phyloP scores from a whole-genome alignment of 1,140 invertebrate genomes.

The Pectinophora gossypiella region DNA sequence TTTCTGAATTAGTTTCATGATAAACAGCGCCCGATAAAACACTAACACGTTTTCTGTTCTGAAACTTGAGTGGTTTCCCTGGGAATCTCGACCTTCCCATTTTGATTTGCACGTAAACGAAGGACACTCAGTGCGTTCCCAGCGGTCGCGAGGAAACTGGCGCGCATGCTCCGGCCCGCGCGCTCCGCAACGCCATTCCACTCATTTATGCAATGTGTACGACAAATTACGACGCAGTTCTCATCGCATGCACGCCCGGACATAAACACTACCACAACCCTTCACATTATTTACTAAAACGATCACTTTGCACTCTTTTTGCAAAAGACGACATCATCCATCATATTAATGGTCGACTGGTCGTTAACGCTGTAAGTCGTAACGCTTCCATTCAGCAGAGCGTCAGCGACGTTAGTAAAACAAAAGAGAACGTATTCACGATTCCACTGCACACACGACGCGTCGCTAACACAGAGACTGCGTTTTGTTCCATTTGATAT shows the following conservation, averaged over 20 bases:
- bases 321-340: constrained; percentile 67
- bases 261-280: constrained; percentile 62
- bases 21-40: constrained; percentile 77
- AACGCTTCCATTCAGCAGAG: constrained; percentile 68
- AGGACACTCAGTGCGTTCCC: constrained; percentile 70
- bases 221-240: constrained; percentile 73
- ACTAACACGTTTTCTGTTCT: constrained; percentile 87
- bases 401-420: constrained; percentile 54
- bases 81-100: constrained; percentile 84
- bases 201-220: constrained; percentile 75
- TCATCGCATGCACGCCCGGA: constrained; percentile 59
- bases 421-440: constrained; percentile 70
- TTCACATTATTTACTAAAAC: constrained; percentile 68
- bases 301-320: constrained; percentile 67
- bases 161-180: constrained; percentile 75
- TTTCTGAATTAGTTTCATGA: constrained; percentile 64
- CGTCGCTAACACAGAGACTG: constrained; percentile 42
- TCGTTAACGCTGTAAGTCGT: constrained; percentile 64
- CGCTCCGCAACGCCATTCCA: constrained; percentile 73
- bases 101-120: constrained; percentile 71
- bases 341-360: constrained; percentile 71
- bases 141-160: constrained; percentile 69
- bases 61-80: constrained; percentile 89
- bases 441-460: constrained; percentile 39
- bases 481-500: constrained; percentile 65